Evolutionary conservation across 2,113 vertebrate genomes (phyloP).

Genomic region (Recurvirostra avosetta): DNA sequence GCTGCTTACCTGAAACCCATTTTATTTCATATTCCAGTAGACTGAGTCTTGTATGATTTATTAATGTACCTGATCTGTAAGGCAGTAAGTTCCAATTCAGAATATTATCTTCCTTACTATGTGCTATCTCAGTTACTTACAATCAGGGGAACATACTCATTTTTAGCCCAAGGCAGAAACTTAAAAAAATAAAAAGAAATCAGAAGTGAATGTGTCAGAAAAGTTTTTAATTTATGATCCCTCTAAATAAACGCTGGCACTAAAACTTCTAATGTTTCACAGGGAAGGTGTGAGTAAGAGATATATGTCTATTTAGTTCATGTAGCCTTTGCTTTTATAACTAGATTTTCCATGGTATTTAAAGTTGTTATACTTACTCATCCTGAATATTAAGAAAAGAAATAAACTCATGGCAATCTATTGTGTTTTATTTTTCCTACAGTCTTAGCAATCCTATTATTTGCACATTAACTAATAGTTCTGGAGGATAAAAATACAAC

Average conservation of each 20-base stretch:
- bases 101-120: background rate
- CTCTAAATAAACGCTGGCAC: background rate
- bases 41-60: background rate
- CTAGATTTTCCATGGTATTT: background rate
- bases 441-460: background rate
- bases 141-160: background rate
- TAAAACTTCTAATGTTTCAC: background rate
- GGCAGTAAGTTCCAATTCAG: background rate
- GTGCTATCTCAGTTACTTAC: background rate
- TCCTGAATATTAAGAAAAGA: constrained; percentile 2
- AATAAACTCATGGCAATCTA: background rate
- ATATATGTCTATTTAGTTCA: background rate
- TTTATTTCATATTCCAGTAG: background rate
- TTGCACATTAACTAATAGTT: background rate
- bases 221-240: background rate
- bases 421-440: background rate
- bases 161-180: background rate
- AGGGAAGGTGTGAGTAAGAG: background rate
- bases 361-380: background rate
- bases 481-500: background rate
- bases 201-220: background rate
- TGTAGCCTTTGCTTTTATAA: background rate
- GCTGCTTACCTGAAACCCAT: background rate
- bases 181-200: background rate
- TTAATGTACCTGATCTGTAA: background rate